phyloP scores from a whole-genome alignment of 2,888 invertebrate genomes.

The Seira ritae region DNA sequence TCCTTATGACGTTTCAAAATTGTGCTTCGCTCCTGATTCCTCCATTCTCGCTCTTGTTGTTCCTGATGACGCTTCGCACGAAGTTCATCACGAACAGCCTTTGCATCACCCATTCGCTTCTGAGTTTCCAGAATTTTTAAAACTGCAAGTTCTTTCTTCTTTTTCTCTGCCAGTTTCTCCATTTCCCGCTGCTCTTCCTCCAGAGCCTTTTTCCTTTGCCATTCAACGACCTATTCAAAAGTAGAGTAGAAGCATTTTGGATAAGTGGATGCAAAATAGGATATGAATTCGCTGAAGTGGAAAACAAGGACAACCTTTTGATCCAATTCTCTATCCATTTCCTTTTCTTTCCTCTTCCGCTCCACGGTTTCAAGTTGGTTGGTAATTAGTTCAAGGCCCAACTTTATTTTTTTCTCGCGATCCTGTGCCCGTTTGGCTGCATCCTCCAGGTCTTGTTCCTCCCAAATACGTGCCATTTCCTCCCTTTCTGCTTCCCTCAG shows the following conservation, averaged over 20 bases:
- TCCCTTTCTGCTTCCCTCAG: conserved; percentile 61
- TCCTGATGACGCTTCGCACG: conserved; percentile 67
- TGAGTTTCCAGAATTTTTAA: conserved; percentile 62
- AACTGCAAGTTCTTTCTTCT: conserved; percentile 59
- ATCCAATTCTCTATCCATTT: conserved; percentile 79
- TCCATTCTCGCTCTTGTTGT: conserved; percentile 71
- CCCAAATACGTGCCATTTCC: conserved; percentile 61
- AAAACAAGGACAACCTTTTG: conserved; percentile 72
- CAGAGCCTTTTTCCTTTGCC: conserved; percentile 58
- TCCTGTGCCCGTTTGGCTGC: conserved; percentile 50
- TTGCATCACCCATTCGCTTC: conserved; percentile 63
- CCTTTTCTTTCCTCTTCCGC: conserved; percentile 82
- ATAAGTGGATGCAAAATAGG: not conserved
- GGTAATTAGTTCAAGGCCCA: conserved; percentile 72
- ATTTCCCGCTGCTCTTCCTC: conserved; percentile 65
- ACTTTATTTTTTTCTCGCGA: conserved; percentile 60
- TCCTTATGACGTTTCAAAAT: conserved; percentile 55
- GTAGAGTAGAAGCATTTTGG: not conserved
- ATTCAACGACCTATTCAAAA: conserved; percentile 61
- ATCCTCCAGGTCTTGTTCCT: conserved; percentile 67
- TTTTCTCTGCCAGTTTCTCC: conserved; percentile 54
- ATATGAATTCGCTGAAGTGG: not conserved
- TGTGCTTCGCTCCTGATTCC: conserved; percentile 63
- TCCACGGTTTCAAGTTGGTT: conserved; percentile 76
- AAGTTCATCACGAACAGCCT: conserved; percentile 70